Evolutionary conservation across 2,888 invertebrate genomes (phyloP).

Genomic region (Oligia strigilis): DNA sequence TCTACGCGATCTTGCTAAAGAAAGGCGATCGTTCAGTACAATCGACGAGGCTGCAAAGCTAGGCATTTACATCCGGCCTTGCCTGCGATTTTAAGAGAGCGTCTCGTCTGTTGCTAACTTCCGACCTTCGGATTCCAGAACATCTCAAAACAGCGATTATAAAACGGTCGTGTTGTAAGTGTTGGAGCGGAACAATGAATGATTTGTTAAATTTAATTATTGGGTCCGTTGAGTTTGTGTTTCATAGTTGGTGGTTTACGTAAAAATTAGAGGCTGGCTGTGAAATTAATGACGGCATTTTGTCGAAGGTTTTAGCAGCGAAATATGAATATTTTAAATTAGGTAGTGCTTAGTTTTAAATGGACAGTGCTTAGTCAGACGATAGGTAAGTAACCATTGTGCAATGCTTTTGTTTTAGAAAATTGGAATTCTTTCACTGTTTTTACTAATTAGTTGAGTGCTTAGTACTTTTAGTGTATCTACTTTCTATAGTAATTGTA

Average conservation of each 20-base stretch:
- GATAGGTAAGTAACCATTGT: not conserved
- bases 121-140: conserved; percentile 66
- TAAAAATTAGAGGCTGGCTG: conserved; percentile 15
- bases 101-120: conserved; percentile 62
- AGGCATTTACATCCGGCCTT: conserved; percentile 74
- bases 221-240: conserved; percentile 18
- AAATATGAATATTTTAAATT: not conserved
- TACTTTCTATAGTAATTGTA: not conserved
- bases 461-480: not conserved
- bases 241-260: conserved; percentile 21
- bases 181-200: conserved; percentile 54
- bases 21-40: conserved; percentile 71
- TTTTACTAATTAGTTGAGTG: not conserved
- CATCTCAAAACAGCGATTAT: conserved; percentile 64
- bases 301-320: not conserved
- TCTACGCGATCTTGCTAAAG: conserved; percentile 53
- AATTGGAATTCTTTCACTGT: not conserved
- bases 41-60: conserved; percentile 68
- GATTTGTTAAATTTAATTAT: conserved; percentile 55
- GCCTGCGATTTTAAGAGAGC: conserved; percentile 75
- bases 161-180: conserved; percentile 58
- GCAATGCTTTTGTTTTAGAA: not conserved
- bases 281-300: conserved; percentile 1
- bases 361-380: not conserved
- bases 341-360: too few species aligned